Evolutionary conservation across 2,797 vertebrate genomes (phyloP), one percentile per base, ranked within the genome.

Genomic region (Poecilia wingei): DNA sequence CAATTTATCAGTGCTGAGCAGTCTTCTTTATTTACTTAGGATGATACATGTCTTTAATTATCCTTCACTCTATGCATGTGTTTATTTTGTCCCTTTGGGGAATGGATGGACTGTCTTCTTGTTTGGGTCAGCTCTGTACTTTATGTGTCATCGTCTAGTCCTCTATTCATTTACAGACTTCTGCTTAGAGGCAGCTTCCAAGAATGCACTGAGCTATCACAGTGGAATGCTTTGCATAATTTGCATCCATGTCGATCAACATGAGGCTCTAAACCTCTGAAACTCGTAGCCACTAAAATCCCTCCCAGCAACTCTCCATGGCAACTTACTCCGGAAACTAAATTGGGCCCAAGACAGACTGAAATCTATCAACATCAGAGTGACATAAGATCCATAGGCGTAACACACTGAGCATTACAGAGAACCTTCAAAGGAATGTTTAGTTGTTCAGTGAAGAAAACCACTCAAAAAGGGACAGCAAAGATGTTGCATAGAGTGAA

Each of bases 201-300:
- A 66, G 71, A 84, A 84, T 82, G 74, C 84, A 71, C 71, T 82
- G 79, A 79, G 74, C 78, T 80, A 80, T 88, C 79, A 76, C 72
- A 74, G 81, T 82, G 73, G 74, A 80, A 78, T 51, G 59, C 72
- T 79, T 76, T 72, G 74, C 55, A 82, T 87, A 83, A 92, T 92
- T 74, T 89, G 77, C 83, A 81, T 84, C 66, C 61, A 75, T 84
- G 89, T 91, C 85, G 3, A 82, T 92, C 88, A 88, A 64, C 79
- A 41, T 7, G 22, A 13, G 61, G 75, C 82, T 81, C 55, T 76
- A 75, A 85, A 36, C 55, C 77, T 68, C 36, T 66, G 20, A 76
- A 75, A 82, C 22, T 70, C 68, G 3, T 59, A 28, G 39, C 39
- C 41, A 18, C 59, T 36, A n/a, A 66, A 77, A 79, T 73, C 13